phyloP scores from a whole-genome alignment of 2,113 vertebrate species.

The Sisor rabdophorus region DNA sequence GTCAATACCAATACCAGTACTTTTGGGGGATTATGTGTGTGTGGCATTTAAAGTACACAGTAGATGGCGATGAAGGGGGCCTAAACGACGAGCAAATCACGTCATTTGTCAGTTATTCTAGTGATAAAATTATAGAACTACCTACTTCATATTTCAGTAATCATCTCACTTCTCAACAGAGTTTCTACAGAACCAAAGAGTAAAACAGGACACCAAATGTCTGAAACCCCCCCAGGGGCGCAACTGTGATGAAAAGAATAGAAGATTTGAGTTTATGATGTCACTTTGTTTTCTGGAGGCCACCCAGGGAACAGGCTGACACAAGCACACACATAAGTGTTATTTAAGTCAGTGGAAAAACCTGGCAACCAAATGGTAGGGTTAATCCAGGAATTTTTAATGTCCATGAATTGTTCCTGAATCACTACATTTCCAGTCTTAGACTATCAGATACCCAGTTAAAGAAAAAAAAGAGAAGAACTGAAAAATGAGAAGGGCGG shows the following conservation, averaged over 20 bases:
- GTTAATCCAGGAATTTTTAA: too few species aligned
- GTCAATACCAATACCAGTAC: too few species aligned
- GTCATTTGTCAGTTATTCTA: not conserved
- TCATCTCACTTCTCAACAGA: not conserved
- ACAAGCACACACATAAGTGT: conserved; percentile 4
- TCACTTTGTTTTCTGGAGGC: not conserved
- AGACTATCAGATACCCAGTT: too few species aligned
- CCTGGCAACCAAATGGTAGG: conserved; percentile 47
- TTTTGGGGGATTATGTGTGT: too few species aligned
- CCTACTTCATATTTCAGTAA: not conserved
- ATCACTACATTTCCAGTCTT: too few species aligned
- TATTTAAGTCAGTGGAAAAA: conserved; percentile 31
- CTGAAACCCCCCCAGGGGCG: not conserved
- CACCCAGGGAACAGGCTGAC: conserved; percentile 23
- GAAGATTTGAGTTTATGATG: conserved; percentile 4
- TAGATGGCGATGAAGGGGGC: too few species aligned
- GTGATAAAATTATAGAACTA: too few species aligned
- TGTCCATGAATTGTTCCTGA: too few species aligned
- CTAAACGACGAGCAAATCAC: not conserved
- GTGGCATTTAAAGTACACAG: too few species aligned
- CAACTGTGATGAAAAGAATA: not conserved
- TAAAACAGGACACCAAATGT: not conserved
- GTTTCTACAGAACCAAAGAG: not conserved
- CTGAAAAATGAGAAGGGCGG: too few species aligned
- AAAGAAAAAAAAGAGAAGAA: not conserved